A percentile compares a stretch with the other conserved stretches of the same genome.
These are phyloP conservation scores for Lepas anatifera DNA, from an alignment of 2,888 invertebrate species.

Conservation along the genomic window DNA sequence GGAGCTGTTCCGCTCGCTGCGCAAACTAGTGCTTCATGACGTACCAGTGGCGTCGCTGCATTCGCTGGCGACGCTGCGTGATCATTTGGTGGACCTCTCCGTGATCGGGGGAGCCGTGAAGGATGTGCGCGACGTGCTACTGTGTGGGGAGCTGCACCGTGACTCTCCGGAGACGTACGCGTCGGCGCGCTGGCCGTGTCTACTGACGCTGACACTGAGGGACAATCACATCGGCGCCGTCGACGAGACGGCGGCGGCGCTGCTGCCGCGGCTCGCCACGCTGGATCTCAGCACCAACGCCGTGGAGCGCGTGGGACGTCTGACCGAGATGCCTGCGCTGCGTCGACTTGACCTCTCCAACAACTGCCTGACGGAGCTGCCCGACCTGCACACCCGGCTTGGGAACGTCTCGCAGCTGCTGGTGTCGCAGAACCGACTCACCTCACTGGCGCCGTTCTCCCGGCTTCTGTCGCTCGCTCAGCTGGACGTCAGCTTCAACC, in stretches of 20 bases:
- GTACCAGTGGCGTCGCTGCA: background rate
- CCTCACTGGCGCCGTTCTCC: slow-evolving; percentile 54
- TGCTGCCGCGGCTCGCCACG: slow-evolving; percentile 53
- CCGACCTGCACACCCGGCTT: slow-evolving; percentile 68
- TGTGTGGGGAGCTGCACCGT: slow-evolving; percentile 21
- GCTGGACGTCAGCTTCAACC: slow-evolving; percentile 76
- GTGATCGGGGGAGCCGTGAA: background rate
- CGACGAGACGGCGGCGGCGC: slow-evolving; percentile 59
- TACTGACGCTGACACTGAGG: slow-evolving; percentile 35
- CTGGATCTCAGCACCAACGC: slow-evolving; percentile 67
- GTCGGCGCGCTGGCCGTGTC: slow-evolving; percentile 37
- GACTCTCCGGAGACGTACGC: slow-evolving; percentile 21
- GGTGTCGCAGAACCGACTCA: slow-evolving; percentile 70
- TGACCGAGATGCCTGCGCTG: slow-evolving; percentile 64
- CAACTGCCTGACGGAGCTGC: slow-evolving; percentile 58
- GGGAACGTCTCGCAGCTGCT: slow-evolving; percentile 78
- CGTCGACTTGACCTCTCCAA: slow-evolving; percentile 63
- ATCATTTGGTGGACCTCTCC: background rate
- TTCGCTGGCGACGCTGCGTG: background rate
- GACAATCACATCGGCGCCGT: slow-evolving; percentile 44
- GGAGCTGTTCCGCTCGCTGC: background rate
- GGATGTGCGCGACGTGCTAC: slow-evolving; percentile 20
- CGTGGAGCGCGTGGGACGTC: slow-evolving; percentile 54
- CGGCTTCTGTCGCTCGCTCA: slow-evolving; percentile 75
- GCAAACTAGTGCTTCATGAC: background rate